phyloP scores from a whole-genome alignment of 2,888 invertebrate genomes.

The Agrochola circellaris region DNA sequence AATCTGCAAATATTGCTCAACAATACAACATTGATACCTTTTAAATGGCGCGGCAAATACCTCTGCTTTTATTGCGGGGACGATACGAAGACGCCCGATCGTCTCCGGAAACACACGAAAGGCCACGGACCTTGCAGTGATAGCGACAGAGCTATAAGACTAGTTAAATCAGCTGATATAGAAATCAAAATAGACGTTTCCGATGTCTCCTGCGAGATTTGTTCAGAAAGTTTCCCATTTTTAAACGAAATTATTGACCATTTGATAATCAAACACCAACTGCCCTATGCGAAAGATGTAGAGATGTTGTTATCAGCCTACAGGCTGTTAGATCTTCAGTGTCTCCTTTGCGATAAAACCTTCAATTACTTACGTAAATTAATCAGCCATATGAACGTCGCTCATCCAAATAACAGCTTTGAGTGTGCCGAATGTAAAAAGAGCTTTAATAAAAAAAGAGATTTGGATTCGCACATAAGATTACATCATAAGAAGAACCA shows the following conservation, averaged over 20 bases:
- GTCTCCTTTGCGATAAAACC: slow-evolving; percentile 76
- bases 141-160: slow-evolving; percentile 76
- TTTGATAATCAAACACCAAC: slow-evolving; percentile 76
- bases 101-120: slow-evolving; percentile 78
- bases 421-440: slow-evolving; percentile 77
- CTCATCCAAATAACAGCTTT: slow-evolving; percentile 75
- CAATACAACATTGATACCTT: slow-evolving; percentile 84
- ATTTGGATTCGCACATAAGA: slow-evolving; percentile 77
- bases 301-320: slow-evolving; percentile 75
- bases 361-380: slow-evolving; percentile 77
- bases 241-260: slow-evolving; percentile 69
- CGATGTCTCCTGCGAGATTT: slow-evolving; percentile 78
- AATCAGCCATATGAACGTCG: slow-evolving; percentile 78
- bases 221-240: slow-evolving; percentile 65
- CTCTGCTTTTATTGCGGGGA: slow-evolving; percentile 85
- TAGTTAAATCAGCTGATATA: slow-evolving; percentile 77
- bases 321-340: slow-evolving; percentile 79
- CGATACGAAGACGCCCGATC: slow-evolving; percentile 70
- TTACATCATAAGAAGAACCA: slow-evolving; percentile 76
- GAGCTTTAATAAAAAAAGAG: slow-evolving; percentile 79
- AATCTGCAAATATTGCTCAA: slow-evolving; percentile 84
- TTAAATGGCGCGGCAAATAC: slow-evolving; percentile 85
- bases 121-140: slow-evolving; percentile 77
- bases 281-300: slow-evolving; percentile 75
- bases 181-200: slow-evolving; percentile 86